phyloP scores from a whole-genome alignment of 2,113 vertebrate species.

The Phocoena sinus region DNA sequence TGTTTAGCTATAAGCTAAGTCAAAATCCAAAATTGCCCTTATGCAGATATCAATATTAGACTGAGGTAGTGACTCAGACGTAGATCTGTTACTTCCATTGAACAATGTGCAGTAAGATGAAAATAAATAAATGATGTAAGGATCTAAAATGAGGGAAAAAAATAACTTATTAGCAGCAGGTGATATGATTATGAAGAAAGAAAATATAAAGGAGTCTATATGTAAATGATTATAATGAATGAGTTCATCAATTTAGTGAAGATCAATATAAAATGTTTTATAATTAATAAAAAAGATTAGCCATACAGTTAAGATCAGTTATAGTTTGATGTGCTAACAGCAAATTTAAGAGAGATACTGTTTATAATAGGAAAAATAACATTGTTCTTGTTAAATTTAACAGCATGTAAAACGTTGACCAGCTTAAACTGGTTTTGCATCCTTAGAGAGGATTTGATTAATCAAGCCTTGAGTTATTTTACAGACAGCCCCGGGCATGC shows the following conservation, averaged over 20 bases:
- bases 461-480: background rate
- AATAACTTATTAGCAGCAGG: background rate
- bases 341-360: background rate
- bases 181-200: background rate
- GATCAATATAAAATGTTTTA: background rate
- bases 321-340: background rate
- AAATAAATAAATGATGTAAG: background rate
- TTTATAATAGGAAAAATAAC: background rate
- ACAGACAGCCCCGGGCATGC: background rate
- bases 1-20: background rate
- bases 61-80: background rate
- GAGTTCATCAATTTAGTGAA: background rate
- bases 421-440: background rate
- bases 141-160: background rate
- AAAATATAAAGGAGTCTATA: background rate
- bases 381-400: background rate
- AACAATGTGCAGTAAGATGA: background rate
- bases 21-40: background rate
- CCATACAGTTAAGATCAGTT: background rate
- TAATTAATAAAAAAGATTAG: background rate
- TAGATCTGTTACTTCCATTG: background rate
- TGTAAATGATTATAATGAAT: background rate
- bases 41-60: background rate
- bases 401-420: background rate
- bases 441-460: background rate